phyloP scores from a whole-genome alignment of 30 jellyfish, hydroid and myxozoan species.

The Turritopsis rubra region DNA sequence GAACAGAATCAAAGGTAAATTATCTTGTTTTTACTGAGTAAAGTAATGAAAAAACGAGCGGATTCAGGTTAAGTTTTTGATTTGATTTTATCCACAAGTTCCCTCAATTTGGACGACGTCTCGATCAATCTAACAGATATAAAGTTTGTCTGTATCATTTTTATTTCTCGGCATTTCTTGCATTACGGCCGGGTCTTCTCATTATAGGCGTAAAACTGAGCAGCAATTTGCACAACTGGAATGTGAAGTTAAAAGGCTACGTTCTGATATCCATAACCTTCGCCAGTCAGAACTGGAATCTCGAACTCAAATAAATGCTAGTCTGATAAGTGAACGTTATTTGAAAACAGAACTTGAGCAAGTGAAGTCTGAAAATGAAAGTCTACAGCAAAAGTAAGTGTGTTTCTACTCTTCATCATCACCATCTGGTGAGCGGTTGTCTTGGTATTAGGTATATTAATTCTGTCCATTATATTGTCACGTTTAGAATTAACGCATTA shows the following conservation, averaged over 20 bases:
- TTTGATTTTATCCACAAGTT: no score
- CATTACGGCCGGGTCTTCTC: neutral
- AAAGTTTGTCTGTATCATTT: neutral
- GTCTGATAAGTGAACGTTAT: constrained; percentile 68
- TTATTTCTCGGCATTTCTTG: neutral
- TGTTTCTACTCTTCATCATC: neutral
- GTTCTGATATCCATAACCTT: constrained; percentile 64
- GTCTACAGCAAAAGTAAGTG: constrained; percentile 75
- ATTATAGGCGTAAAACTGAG: constrained; percentile 76
- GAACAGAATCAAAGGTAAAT: constrained; percentile 25
- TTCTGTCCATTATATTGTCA: no score
- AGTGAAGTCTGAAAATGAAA: constrained; percentile 70
- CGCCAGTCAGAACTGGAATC: constrained; percentile 84
- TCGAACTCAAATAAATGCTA: constrained; percentile 69
- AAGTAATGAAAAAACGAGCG: neutral
- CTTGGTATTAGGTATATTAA: no score
- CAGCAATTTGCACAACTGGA: constrained; percentile 76
- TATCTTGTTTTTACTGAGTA: neutral
- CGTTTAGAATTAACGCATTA: constrained; percentile 54
- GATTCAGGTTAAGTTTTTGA: no score
- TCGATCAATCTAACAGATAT: no score
- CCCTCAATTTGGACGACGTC: no score
- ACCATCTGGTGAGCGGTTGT: no score
- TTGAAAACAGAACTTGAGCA: constrained; percentile 85
- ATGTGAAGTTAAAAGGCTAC: constrained; percentile 70